phyloP scores from a whole-genome alignment of 1,140 invertebrate species.

The Stegodyphus dumicola region DNA sequence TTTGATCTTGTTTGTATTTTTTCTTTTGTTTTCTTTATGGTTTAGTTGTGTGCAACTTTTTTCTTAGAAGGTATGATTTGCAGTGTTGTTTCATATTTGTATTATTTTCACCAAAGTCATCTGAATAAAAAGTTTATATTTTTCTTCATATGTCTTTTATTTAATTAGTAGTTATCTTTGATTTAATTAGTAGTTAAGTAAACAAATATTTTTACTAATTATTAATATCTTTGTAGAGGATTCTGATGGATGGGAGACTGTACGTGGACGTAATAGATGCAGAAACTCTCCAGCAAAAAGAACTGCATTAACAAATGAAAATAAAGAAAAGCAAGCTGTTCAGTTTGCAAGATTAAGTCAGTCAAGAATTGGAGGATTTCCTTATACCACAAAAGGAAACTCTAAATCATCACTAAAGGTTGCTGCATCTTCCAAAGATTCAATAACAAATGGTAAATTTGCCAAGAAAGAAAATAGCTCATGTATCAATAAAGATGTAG shows the following conservation, averaged over 20 bases:
- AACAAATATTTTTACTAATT: neutral
- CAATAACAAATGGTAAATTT: neutral
- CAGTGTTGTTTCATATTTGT: too few relatives aligned
- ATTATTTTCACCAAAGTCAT: too few relatives aligned
- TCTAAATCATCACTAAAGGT: neutral
- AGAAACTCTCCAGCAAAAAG: constrained; percentile 67
- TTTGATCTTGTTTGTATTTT: too few relatives aligned
- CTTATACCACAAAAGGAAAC: constrained; percentile 43
- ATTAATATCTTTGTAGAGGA: constrained; percentile 66
- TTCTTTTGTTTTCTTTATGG: too few relatives aligned
- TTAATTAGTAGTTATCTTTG: too few relatives aligned
- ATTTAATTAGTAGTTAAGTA: too few relatives aligned
- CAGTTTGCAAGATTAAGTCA: constrained; percentile 35
- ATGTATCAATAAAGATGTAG: too few relatives aligned
- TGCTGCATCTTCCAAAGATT: neutral
- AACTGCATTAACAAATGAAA: constrained; percentile 6
- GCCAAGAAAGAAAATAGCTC: neutral
- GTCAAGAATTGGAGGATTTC: constrained; percentile 44
- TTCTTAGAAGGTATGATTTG: too few relatives aligned
- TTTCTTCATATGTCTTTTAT: too few relatives aligned
- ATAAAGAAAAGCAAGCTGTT: constrained; percentile 23
- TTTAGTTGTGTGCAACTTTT: too few relatives aligned
- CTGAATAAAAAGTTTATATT: too few relatives aligned
- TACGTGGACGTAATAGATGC: constrained; percentile 69
- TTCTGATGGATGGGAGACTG: constrained; percentile 76